These are phyloP conservation scores for Anthophora plumipes DNA, from an alignment of 2,888 invertebrate species.

Conservation along the genomic window DNA sequence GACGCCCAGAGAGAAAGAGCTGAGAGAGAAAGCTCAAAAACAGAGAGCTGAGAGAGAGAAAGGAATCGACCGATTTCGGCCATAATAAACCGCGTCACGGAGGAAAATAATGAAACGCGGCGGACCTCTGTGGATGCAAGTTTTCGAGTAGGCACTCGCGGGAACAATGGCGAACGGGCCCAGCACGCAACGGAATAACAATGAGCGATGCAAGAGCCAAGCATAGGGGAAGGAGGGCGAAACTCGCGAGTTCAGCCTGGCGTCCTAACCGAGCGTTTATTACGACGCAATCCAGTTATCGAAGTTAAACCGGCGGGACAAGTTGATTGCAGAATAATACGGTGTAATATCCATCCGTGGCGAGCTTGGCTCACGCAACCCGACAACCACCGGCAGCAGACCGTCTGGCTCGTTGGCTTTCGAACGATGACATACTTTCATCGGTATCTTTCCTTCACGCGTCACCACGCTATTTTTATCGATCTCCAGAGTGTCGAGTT, in stretches of 20 bases:
- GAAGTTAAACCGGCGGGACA: slow-evolving; percentile 61
- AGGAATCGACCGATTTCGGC: not conserved
- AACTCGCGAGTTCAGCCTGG: slow-evolving; percentile 27
- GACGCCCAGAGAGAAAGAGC: too few species aligned
- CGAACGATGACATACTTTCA: slow-evolving; percentile 65
- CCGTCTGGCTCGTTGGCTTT: slow-evolving; percentile 61
- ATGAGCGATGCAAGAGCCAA: slow-evolving; percentile 34
- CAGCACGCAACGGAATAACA: slow-evolving; percentile 54
- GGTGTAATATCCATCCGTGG: slow-evolving; percentile 48
- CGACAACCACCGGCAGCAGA: slow-evolving; percentile 46
- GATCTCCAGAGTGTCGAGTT: slow-evolving; percentile 24
- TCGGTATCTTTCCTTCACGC: slow-evolving; percentile 49
- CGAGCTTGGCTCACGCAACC: slow-evolving; percentile 55
- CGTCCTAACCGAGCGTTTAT: slow-evolving; percentile 55
- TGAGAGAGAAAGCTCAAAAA: too few species aligned
- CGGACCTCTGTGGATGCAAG: slow-evolving; percentile 13
- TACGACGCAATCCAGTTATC: slow-evolving; percentile 59
- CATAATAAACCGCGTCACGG: not conserved
- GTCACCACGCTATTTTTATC: slow-evolving; percentile 54
- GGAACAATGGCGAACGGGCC: slow-evolving; percentile 21
- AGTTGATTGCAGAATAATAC: slow-evolving; percentile 59
- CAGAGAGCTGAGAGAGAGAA: too few species aligned
- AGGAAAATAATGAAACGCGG: slow-evolving; percentile 43
- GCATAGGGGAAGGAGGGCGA: too few species aligned
- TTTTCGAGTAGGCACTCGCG: slow-evolving; percentile 32